Evolutionary conservation across 2,113 vertebrate species (phyloP), one percentile per base, ranked within the genome.

Genomic region (Nipponia nippon): DNA sequence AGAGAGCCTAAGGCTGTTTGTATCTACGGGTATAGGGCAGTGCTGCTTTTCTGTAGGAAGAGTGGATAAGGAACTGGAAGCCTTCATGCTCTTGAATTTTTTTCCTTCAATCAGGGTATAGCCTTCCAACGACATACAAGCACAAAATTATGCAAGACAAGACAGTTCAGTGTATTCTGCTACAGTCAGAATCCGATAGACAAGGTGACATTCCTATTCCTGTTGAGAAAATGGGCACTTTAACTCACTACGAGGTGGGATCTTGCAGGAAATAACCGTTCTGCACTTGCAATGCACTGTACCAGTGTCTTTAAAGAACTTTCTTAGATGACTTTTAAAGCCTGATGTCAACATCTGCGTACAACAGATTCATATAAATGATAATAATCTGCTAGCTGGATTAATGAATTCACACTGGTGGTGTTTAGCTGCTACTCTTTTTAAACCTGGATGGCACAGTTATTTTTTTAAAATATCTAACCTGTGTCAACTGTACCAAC

Each of bases 271-370:
- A 56, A 23, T 42, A 63, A 71, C 77, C 66, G 46, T 90, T 77
- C 89, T 84, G 90, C 80, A 90, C 75, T 38, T 79, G 58, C 46
- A 85, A 40, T 95, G 86, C 93, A 97, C 90, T 97, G 95, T 94
- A 94, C 81, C 82, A 93, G 92, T 95, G 90, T 94, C 78, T 96
- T 87, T 23, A 85, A 70, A 76, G 63, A 92, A 93, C 78, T 95
- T 65, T 32, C 34, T 81, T 42, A 76, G 42, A 17, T 58, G 12
- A 17, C 32, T 90, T 92, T 58, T 77, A 94, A 95, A 92, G 58
- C 92, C 83, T 92, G 47, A 61, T 89, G 50, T 58, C 84, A 83
- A 32, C 66, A 65, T 59, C 65, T 91, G 42, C 79, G 13, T 62
- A 75, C 12, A 81, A 66, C 30, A 75, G 81, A 59, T 91, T 62